These are phyloP conservation scores for Cordilura impudica DNA, from an alignment of 2,888 invertebrate species.

Conservation along the genomic window DNA sequence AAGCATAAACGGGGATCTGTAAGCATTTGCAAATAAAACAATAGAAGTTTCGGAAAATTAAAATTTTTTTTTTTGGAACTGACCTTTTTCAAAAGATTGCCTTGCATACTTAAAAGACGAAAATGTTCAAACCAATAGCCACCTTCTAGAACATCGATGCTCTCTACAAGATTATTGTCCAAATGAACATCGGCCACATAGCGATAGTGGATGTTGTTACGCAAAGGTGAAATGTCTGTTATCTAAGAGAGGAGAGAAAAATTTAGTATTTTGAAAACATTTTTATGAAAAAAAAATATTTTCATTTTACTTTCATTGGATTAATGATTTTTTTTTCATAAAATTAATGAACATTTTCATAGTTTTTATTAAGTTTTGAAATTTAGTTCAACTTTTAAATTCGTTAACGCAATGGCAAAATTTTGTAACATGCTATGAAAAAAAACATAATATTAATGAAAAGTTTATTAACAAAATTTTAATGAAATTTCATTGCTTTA, in stretches of 20 bases:
- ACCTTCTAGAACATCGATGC: slow-evolving; percentile 85
- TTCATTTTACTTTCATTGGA: too few relatives aligned
- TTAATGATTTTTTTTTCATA: too few relatives aligned
- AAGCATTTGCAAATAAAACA: slow-evolving; percentile 61
- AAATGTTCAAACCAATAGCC: slow-evolving; percentile 88
- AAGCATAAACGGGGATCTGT: slow-evolving; percentile 88
- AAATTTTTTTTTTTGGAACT: slow-evolving; percentile 59
- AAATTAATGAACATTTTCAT: too few relatives aligned
- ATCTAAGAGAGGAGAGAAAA: slow-evolving; percentile 78
- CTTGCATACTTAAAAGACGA: slow-evolving; percentile 86
- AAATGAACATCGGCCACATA: slow-evolving; percentile 86
- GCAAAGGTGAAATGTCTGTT: slow-evolving; percentile 84
- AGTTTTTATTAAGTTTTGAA: too few relatives aligned
- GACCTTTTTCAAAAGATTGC: slow-evolving; percentile 86
- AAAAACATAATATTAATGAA: too few relatives aligned
- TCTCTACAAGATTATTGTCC: slow-evolving; percentile 86
- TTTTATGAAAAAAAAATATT: too few relatives aligned
- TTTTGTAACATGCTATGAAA: too few relatives aligned
- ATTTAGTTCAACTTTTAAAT: too few relatives aligned
- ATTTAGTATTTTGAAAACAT: too few relatives aligned
- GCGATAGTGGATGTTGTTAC: slow-evolving; percentile 83
- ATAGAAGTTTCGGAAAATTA: neutral
- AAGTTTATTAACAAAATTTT: too few relatives aligned
- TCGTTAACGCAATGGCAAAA: too few relatives aligned
- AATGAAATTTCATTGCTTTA: too few relatives aligned